A percentile compares a stretch with the other conserved stretches of the same genome.
Conservation (phyloP, 2,888 invertebrate genomes). For the Zaprionus obscuricornis region DNA sequence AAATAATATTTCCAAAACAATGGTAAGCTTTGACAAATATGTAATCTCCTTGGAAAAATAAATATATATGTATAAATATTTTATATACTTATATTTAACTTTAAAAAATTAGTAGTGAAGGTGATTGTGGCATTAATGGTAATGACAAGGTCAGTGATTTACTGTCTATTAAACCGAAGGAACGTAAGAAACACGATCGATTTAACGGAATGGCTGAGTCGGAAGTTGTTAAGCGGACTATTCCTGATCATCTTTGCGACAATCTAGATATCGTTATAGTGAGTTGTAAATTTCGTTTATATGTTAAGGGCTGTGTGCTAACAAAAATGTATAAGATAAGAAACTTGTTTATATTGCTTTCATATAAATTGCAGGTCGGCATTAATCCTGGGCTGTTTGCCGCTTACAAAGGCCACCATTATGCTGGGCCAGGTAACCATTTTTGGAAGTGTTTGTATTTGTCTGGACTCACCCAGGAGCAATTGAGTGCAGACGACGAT, state of each 20-base stretch:
- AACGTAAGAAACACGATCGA: slow-evolving; percentile 96
- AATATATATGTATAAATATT: too few species aligned
- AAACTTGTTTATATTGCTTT: slow-evolving; percentile 6
- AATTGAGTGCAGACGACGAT: slow-evolving; percentile 98
- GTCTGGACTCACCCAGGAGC: slow-evolving; percentile 96
- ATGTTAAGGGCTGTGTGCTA: not conserved
- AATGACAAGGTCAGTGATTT: slow-evolving; percentile 15
- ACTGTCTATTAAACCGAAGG: slow-evolving; percentile 85
- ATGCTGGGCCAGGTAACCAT: slow-evolving; percentile 99
- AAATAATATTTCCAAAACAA: slow-evolving; percentile 26
- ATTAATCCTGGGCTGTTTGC: slow-evolving; percentile 99
- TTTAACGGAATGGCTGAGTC: slow-evolving; percentile 98
- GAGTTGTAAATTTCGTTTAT: slow-evolving; percentile 87
- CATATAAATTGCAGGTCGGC: slow-evolving; percentile 89
- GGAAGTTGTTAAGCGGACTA: slow-evolving; percentile 95
- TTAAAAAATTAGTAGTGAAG: slow-evolving; percentile 1
- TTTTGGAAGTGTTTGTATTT: slow-evolving; percentile 99
- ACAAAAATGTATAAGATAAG: too few species aligned
- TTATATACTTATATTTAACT: not conserved
- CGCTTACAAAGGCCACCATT: slow-evolving; percentile 99
- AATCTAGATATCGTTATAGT: slow-evolving; percentile 99
- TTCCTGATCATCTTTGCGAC: slow-evolving; percentile 96
- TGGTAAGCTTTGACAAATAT: slow-evolving; percentile 44
- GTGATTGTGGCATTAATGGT: not conserved
- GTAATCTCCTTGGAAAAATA: too few species aligned